Evolutionary conservation across 2,113 vertebrate genomes (phyloP).

Genomic region (Neotoma lepida): DNA sequence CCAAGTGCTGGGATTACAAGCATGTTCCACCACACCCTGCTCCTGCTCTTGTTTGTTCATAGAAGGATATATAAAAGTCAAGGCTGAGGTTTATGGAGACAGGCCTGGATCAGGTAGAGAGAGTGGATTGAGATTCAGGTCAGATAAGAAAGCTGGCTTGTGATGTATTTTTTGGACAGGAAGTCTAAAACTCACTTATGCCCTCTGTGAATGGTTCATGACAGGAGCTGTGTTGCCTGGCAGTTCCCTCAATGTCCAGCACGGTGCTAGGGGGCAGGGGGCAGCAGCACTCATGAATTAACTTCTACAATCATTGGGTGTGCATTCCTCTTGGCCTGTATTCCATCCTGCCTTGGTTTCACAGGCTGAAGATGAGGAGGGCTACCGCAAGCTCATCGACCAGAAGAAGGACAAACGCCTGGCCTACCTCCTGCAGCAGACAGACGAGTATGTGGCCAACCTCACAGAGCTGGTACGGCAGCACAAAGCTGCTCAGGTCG

Average conservation of each 20-base stretch:
- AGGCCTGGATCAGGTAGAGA: not conserved
- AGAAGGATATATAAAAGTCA: not conserved
- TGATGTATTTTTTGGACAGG: not conserved
- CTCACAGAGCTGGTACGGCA: constrained; percentile 96
- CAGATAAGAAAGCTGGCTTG: not conserved
- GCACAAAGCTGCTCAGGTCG: constrained; percentile 96
- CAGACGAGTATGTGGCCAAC: constrained; percentile 97
- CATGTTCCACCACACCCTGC: not conserved
- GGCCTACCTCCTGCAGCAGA: constrained; percentile 98
- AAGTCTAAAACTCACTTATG: not conserved
- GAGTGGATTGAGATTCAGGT: not conserved
- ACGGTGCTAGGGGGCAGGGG: not conserved
- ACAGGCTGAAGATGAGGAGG: constrained; percentile 97
- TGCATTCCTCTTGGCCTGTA: accelerated
- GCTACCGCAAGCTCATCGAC: constrained; percentile 97
- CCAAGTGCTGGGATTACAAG: not conserved
- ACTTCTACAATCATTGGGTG: accelerated
- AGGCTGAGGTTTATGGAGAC: not conserved
- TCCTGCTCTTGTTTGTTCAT: not conserved
- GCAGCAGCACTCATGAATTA: not conserved
- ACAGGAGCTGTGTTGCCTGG: not conserved
- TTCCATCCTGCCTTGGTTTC: accelerated
- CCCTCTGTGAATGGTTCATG: not conserved
- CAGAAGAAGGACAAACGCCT: constrained; percentile 99
- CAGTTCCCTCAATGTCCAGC: not conserved